phyloP scores from a whole-genome alignment of 2,797 vertebrate species.

The Nannoperca australis region DNA sequence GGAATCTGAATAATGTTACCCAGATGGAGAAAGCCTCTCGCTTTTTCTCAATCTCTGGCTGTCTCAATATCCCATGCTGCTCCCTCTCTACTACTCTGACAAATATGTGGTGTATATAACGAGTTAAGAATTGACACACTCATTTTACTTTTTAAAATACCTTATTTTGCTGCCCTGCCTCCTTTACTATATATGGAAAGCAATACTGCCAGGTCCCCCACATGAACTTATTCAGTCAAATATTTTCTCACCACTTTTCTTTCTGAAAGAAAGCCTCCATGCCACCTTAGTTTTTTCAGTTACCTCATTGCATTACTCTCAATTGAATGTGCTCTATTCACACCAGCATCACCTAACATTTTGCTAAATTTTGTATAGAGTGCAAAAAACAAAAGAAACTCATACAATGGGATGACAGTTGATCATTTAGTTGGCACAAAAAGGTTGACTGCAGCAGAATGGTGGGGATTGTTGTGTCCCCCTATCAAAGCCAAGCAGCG shows the following conservation, averaged over 20 bases:
- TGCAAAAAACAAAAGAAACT: slow-evolving; percentile 46
- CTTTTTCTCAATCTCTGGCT: slow-evolving; percentile 30
- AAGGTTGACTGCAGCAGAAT: slow-evolving; percentile 36
- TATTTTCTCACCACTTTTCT: neutral
- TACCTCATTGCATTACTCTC: neutral
- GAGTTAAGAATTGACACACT: neutral
- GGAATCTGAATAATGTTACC: slow-evolving; percentile 77
- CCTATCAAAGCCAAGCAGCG: slow-evolving; percentile 38
- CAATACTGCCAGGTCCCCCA: neutral
- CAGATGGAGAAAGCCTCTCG: slow-evolving; percentile 58
- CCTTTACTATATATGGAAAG: slow-evolving; percentile 34
- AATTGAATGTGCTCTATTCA: slow-evolving; percentile 14
- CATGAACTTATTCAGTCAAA: slow-evolving; percentile 3
- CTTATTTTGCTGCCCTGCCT: neutral
- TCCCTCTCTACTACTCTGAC: neutral
- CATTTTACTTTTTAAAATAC: slow-evolving; percentile 14
- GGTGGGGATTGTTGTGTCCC: slow-evolving; percentile 42
- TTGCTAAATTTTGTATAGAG: slow-evolving; percentile 16
- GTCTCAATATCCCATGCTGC: slow-evolving; percentile 12
- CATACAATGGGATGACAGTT: slow-evolving; percentile 47
- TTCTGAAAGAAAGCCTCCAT: neutral
- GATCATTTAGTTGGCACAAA: slow-evolving; percentile 39
- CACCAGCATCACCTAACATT: neutral
- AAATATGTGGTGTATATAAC: neutral
- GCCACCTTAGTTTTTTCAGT: neutral